Conservation (phyloP, 1,140 invertebrate species). For the Rhopalosiphum padi region DNA sequence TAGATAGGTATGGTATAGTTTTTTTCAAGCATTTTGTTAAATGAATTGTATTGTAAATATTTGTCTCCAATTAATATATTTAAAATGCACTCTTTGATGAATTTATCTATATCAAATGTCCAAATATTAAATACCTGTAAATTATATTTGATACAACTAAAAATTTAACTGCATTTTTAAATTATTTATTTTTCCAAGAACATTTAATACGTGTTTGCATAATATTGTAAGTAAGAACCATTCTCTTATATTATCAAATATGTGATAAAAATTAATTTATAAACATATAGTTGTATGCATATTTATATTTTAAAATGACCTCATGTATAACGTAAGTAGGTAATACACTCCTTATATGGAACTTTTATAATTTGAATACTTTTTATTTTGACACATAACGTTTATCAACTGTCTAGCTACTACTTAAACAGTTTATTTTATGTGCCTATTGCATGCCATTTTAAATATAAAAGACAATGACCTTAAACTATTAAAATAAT, state of each 20-base stretch:
- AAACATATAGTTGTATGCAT: neutral
- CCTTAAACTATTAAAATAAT: slow-evolving; percentile 22
- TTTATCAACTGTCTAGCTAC: slow-evolving; percentile 26
- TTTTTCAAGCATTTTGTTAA: neutral
- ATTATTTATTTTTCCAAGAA: neutral
- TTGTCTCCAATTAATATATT: neutral
- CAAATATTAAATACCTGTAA: neutral
- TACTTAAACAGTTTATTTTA: neutral
- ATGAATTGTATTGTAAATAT: neutral
- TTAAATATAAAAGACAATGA: neutral
- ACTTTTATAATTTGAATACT: slow-evolving; percentile 15
- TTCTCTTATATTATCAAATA: neutral
- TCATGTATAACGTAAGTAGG: neutral
- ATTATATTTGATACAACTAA: neutral
- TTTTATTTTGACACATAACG: slow-evolving; percentile 1
- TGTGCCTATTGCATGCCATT: neutral
- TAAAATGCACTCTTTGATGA: neutral
- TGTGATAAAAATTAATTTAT: neutral
- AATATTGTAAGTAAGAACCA: neutral
- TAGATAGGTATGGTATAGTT: too few species aligned
- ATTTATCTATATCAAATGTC: neutral
- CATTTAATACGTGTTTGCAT: neutral
- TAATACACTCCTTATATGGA: slow-evolving; percentile 15
- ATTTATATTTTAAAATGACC: slow-evolving; percentile 4
- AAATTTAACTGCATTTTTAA: neutral